Evolutionary conservation across 2,113 vertebrate genomes (phyloP), one percentile per base, ranked within the genome.

Genomic region (Mesoclemmys tuberculata): DNA sequence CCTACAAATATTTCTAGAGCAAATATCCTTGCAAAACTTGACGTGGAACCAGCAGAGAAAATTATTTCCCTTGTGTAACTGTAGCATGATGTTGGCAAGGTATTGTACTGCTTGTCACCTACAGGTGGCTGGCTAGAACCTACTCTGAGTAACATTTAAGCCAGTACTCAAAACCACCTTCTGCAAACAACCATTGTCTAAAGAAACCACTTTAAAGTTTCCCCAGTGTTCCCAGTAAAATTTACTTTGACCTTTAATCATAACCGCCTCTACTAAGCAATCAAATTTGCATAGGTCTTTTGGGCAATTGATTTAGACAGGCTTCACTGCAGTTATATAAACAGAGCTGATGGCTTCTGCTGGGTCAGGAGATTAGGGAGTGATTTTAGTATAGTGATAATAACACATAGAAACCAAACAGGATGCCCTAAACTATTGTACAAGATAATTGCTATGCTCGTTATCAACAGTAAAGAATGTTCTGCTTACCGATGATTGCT

Each of bases 371-470:
- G 49, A 44, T 41, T 1, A 75, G n/a, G 77, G 84, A 82, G 14
- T 2, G 91, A 86, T 49, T 38, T 90, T 58, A 88, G 75, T 48
- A 26, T 58, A 61, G 51, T 35, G 91, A 96, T 87, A 94, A 87
- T 52, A 21, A 96, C 0, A 64, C 92, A 95, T 89, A 93, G 94
- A 97, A 96, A 81, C 46, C 58, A 83, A 94, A 92, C 88, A 92
- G 86, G 95, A 96, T 92, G 85, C 83, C 94, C 21, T 94, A 61
- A 38, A 94, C 84, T 91, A 88, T 38, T 6, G 41, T 24, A 35
- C 0, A 31, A 93, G 94, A 95, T 96, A 91, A 95, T 64, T 82
- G 41, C 80, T 54, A 48, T 16, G 18, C 46, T 54, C 11, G 52
- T 82, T 96, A 95, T 80, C 80, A 0, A 54, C 80, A 74, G 38